A percentile compares a stretch with the other conserved stretches of the same genome.
These are phyloP conservation scores for Eulemur rufifrons DNA, from an alignment of 2,113 vertebrate genomes.

Conservation along the genomic window DNA sequence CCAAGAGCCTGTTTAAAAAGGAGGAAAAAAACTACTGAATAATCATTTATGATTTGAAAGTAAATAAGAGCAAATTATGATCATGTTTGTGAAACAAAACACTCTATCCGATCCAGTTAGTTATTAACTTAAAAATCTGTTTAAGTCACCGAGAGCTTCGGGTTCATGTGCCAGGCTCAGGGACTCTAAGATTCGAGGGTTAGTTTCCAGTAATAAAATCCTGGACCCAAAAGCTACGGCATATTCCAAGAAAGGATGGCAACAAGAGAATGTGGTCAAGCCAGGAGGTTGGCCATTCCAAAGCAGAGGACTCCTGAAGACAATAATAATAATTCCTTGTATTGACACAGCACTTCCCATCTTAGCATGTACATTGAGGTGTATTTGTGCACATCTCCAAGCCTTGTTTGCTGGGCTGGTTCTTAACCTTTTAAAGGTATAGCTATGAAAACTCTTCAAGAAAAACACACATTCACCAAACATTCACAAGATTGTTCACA, in stretches of 20 bases:
- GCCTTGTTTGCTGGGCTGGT: not conserved
- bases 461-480: not conserved
- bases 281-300: not conserved
- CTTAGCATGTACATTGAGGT: not conserved
- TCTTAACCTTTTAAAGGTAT: slow-evolving; percentile 10
- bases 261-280: not conserved
- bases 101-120: slow-evolving; percentile 12
- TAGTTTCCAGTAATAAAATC: not conserved
- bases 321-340: not conserved
- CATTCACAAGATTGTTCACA: not conserved
- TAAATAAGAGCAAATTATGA: slow-evolving; percentile 69
- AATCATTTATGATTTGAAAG: slow-evolving; percentile 70
- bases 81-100: slow-evolving; percentile 70
- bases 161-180: not conserved
- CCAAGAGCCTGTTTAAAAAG: slow-evolving; percentile 51
- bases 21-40: slow-evolving; percentile 50
- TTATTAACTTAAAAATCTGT: not conserved
- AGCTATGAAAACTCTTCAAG: not conserved
- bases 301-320: not conserved
- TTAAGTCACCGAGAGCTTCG: not conserved
- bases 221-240: not conserved
- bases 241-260: not conserved
- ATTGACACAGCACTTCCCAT: not conserved
- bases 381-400: not conserved
- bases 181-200: not conserved